phyloP scores from a whole-genome alignment of 2,113 vertebrate species.

The Lophochroa leadbeateri region DNA sequence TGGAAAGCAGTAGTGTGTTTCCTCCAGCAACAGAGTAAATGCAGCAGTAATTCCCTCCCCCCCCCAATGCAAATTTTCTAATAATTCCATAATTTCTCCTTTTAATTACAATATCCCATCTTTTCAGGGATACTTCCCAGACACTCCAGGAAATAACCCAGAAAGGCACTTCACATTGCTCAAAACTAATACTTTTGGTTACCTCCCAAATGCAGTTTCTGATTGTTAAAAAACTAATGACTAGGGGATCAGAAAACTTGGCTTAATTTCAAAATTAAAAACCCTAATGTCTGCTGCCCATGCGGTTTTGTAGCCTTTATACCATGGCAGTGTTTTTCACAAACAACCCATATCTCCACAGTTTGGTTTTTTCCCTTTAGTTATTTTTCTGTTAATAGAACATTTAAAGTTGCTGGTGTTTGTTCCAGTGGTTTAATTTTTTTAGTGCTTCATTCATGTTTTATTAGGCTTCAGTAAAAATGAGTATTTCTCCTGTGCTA shows the following conservation, averaged over 20 bases:
- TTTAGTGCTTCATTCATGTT: neutral
- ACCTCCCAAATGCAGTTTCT: neutral
- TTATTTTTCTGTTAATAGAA: neutral
- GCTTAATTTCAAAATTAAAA: neutral
- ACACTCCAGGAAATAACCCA: neutral
- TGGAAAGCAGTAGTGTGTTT: neutral
- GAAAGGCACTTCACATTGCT: neutral
- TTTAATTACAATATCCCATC: neutral
- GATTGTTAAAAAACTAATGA: neutral
- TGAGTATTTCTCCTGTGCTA: neutral
- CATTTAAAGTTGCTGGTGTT: neutral
- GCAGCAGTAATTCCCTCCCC: no score
- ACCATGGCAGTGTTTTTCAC: neutral
- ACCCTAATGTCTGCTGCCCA: neutral
- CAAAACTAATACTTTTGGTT: neutral
- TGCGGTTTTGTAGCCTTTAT: neutral
- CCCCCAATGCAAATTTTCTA: neutral
- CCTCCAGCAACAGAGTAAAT: neutral
- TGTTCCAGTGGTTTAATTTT: neutral
- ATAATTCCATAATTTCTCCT: accelerated
- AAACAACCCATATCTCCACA: neutral
- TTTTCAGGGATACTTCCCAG: neutral
- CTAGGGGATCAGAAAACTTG: neutral
- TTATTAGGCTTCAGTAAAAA: neutral
- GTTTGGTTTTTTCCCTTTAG: neutral